Evolutionary conservation across 2,797 vertebrate genomes (phyloP).

Genomic region (Enteromius treurensis): DNA sequence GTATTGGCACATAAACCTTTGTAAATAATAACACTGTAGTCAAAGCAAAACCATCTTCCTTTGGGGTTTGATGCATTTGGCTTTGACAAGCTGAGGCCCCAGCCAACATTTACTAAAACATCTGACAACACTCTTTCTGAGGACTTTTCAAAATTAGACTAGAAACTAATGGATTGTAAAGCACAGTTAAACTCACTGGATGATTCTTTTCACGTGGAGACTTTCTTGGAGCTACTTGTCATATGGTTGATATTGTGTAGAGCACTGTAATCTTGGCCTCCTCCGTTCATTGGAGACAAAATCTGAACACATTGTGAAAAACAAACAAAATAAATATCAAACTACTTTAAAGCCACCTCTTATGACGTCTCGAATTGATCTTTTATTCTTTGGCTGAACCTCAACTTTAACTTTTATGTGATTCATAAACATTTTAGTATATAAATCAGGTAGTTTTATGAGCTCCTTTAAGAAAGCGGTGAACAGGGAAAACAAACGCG

Average conservation of each 20-base stretch:
- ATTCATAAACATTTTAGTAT: constrained; percentile 9
- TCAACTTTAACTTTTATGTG: background rate
- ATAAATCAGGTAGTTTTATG: constrained; percentile 10
- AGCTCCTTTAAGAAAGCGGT: background rate
- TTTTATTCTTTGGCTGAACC: constrained; percentile 23
- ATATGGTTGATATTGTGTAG: constrained; percentile 24
- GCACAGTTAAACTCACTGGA: background rate
- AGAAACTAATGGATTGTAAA: constrained; percentile 16
- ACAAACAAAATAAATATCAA: constrained; percentile 11
- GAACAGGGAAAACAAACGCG: background rate
- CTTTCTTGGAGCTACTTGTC: constrained; percentile 34
- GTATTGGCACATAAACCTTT: constrained; percentile 51
- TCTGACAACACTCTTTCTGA: constrained; percentile 41
- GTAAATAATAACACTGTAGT: constrained; percentile 50
- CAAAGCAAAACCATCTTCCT: constrained; percentile 47
- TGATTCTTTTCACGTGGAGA: constrained; percentile 25
- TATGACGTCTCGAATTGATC: constrained; percentile 16
- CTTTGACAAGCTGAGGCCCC: constrained; percentile 22
- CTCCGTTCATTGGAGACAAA: constrained; percentile 12
- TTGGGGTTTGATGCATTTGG: constrained; percentile 18
- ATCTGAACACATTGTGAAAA: background rate
- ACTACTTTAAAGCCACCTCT: background rate
- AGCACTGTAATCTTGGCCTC: background rate
- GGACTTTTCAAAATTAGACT: constrained; percentile 6
- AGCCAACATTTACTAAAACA: constrained; percentile 23